Evolutionary conservation across 23 tunicate genomes (phyloP), one percentile per base, ranked within the genome.

Genomic region (Diplosoma virens): DNA sequence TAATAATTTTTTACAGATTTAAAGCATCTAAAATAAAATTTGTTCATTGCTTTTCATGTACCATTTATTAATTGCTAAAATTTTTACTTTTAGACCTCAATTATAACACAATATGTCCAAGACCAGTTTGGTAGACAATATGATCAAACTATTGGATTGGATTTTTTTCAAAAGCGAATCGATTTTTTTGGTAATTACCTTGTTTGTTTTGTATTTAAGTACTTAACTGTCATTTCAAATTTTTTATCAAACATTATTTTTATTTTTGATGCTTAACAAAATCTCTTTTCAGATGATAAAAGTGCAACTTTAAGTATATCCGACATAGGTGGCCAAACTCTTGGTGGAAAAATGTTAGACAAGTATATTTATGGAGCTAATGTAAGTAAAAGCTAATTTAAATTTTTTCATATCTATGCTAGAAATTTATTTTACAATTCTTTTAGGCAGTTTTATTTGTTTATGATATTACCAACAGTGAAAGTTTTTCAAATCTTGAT

Each of bases 311-410:
- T 90, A 32, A 84, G 84, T 84, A 73, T 90, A 9, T 84, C 75
- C 80, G 97, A 90, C 75, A 84, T 90, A 66, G 97, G 97, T 29
- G 97, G 97, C 14, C 97, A 90, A 67, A 90, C 90, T 4, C 86
- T 90, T 30, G 97, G 97, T 46, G 97, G 97, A 32, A 84, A 56
- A 16, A 90, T 90, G 97, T 58, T 90, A 52, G 97, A 90, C 69
- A 90, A 90, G 46, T 90, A 90, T 54, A 67, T 90, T 64, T 90
- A 79, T 75, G 97, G 97, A 25, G 86, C 97, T n/a, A 53, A 90
- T 52, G 90, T 84, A 26, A 75, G 81, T 64, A 9, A 41, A 3
- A 37, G 1, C 23, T 59, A 3, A 33, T 35, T 60, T n/a, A 18
- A 56, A 56, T 56, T 11, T n/a, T n/a, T n/a, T n/a, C n/a, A 7